Conservation (phyloP, 2,888 invertebrate genomes). For the Mythimna albipuncta region DNA sequence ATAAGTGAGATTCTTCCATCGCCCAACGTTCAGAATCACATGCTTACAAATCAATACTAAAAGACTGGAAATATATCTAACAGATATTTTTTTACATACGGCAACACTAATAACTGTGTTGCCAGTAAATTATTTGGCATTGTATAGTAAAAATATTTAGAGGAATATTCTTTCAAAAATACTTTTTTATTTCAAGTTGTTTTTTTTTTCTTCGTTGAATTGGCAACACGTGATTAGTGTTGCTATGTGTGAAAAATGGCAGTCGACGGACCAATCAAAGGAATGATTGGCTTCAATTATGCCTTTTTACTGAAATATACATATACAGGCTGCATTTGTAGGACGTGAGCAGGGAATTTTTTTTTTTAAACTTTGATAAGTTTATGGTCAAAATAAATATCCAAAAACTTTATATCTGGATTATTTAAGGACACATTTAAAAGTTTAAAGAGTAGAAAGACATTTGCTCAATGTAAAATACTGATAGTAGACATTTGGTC, state of each 20-base stretch:
- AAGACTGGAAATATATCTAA: conserved; percentile 53
- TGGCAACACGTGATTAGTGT: conserved; percentile 42
- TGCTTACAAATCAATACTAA: conserved; percentile 45
- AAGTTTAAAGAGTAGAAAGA: not conserved
- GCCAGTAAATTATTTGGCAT: conserved; percentile 51
- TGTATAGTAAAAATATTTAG: conserved; percentile 54
- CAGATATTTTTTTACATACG: conserved; percentile 39
- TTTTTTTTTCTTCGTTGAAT: conserved; percentile 22
- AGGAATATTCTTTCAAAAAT: conserved; percentile 19
- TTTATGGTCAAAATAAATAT: not conserved
- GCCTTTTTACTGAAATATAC: conserved; percentile 45
- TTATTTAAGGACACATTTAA: not conserved
- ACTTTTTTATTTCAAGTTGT: conserved; percentile 2
- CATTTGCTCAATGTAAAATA: conserved; percentile 4
- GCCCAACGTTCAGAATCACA: conserved; percentile 44
- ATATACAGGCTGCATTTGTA: conserved; percentile 35
- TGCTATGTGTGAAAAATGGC: conserved; percentile 52
- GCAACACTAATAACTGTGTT: conserved; percentile 54
- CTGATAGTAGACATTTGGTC: conserved; percentile 16
- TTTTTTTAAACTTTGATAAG: not conserved
- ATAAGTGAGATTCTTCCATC: conserved; percentile 58
- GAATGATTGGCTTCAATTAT: conserved; percentile 38
- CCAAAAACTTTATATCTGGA: not conserved
- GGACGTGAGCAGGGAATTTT: conserved; percentile 32
- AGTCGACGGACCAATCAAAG: conserved; percentile 46